These are phyloP conservation scores for Axis porcinus DNA, from an alignment of 2,113 vertebrate species.

Conservation along the genomic window DNA sequence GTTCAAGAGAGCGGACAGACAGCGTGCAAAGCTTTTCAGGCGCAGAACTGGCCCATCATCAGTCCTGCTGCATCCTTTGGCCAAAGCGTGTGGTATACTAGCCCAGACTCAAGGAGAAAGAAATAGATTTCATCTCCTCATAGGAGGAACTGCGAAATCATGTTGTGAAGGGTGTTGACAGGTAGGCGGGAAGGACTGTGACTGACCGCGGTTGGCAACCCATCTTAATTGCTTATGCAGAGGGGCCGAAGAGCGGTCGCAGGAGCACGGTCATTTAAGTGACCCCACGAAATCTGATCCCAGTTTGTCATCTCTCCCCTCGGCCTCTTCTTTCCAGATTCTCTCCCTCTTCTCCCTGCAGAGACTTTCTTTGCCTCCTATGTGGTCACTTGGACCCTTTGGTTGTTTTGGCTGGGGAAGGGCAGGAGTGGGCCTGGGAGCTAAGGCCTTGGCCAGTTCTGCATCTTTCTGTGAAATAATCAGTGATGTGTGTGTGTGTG, in stretches of 20 bases:
- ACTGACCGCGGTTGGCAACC: not conserved
- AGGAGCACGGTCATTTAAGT: not conserved
- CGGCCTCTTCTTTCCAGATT: not conserved
- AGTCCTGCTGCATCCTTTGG: not conserved
- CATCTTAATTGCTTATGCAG: not conserved
- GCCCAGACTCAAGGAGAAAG: not conserved
- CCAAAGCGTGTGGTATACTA: not conserved
- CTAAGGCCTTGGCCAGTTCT: not conserved
- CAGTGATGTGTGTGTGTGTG: accelerated
- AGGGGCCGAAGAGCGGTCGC: not conserved
- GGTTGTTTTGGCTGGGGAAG: not conserved
- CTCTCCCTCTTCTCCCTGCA: not conserved
- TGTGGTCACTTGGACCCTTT: not conserved
- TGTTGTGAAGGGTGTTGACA: not conserved
- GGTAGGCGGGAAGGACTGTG: not conserved
- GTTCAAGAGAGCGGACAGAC: not conserved
- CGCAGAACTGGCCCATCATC: not conserved
- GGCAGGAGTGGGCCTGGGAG: not conserved
- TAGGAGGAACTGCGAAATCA: not conserved
- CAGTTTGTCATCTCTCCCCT: not conserved
- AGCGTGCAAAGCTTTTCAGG: not conserved
- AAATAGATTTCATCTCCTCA: not conserved
- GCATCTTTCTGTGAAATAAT: not conserved
- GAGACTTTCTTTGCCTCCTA: not conserved
- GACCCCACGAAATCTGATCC: not conserved